A percentile compares a stretch with the other conserved stretches of the same genome.
These are phyloP conservation scores for Pogonocherus hispidulus DNA, from an alignment of 2,888 invertebrate genomes.

Conservation along the genomic window DNA sequence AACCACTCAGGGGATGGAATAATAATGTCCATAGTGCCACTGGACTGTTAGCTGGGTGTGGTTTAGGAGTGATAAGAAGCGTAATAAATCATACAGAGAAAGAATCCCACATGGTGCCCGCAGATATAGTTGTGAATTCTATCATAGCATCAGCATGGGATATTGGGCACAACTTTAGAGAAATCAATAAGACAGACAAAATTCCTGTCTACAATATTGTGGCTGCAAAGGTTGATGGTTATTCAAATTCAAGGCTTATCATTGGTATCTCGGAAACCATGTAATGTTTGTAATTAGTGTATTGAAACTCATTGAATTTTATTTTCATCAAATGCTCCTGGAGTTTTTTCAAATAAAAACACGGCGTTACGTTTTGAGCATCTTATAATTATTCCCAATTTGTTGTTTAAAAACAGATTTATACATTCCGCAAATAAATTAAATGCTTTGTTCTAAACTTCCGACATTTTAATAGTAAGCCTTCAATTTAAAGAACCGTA, in stretches of 20 bases:
- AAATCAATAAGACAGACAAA: conserved; percentile 56
- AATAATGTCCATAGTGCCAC: conserved; percentile 94
- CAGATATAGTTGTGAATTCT: conserved; percentile 86
- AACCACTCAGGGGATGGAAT: conserved; percentile 88
- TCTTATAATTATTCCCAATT: too few relatives aligned
- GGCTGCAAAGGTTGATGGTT: neutral
- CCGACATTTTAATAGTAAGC: too few relatives aligned
- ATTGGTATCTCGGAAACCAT: too few relatives aligned
- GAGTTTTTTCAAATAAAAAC: too few relatives aligned
- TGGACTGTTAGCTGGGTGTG: conserved; percentile 80
- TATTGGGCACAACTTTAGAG: conserved; percentile 61
- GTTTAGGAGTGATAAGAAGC: conserved; percentile 82
- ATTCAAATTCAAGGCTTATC: neutral
- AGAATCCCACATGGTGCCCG: conserved; percentile 83
- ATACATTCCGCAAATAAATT: too few relatives aligned
- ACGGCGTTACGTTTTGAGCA: too few relatives aligned
- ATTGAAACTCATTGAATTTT: too few relatives aligned
- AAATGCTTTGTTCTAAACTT: too few relatives aligned
- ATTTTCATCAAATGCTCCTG: too few relatives aligned
- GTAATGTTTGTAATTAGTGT: too few relatives aligned
- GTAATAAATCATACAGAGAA: conserved; percentile 79
- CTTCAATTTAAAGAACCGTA: too few relatives aligned
- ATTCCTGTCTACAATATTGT: conserved; percentile 89
- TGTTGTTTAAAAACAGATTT: too few relatives aligned
- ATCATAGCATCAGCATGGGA: conserved; percentile 85